These are phyloP conservation scores for Aplochiton taeniatus DNA, from an alignment of 2,797 vertebrate genomes.

Conservation along the genomic window DNA sequence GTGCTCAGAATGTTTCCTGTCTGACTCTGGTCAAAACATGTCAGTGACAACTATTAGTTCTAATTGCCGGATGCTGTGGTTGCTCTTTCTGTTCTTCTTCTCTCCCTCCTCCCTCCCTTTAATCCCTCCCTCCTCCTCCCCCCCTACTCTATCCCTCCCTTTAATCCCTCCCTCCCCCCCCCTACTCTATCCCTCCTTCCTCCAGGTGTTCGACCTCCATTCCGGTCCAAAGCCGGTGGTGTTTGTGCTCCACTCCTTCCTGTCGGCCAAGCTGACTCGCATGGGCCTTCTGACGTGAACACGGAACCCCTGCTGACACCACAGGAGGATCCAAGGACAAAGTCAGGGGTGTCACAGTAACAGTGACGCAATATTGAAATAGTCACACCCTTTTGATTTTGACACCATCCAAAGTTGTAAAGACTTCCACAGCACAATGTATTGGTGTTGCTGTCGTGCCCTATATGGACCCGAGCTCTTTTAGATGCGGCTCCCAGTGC, in stretches of 20 bases:
- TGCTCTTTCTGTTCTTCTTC: conserved; percentile 4
- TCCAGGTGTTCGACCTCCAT: conserved; percentile 90
- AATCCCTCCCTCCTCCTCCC: not conserved
- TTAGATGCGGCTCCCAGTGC: too few relatives aligned
- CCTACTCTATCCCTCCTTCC: conserved; percentile 2
- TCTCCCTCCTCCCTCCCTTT: too few relatives aligned
- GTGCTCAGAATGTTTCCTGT: too few relatives aligned
- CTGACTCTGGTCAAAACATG: too few relatives aligned
- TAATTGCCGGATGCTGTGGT: not conserved
- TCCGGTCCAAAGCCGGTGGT: conserved; percentile 95
- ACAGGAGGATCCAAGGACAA: not conserved
- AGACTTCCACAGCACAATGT: too few relatives aligned
- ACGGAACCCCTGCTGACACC: not conserved
- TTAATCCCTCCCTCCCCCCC: not conserved
- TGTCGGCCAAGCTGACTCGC: conserved; percentile 95
- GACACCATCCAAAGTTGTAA: too few relatives aligned
- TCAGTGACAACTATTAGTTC: too few relatives aligned
- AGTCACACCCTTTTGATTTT: too few relatives aligned
- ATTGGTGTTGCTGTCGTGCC: too few relatives aligned
- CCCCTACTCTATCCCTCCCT: not conserved
- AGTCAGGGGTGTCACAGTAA: too few relatives aligned
- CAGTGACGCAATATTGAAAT: too few relatives aligned
- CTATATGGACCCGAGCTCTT: too few relatives aligned
- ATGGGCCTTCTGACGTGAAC: conserved; percentile 91
- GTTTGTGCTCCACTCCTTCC: conserved; percentile 94